A percentile compares a stretch with the other conserved stretches of the same genome.
These are phyloP conservation scores for Paraplagusia blochii DNA, from an alignment of 2,113 vertebrate genomes.

Conservation along the genomic window DNA sequence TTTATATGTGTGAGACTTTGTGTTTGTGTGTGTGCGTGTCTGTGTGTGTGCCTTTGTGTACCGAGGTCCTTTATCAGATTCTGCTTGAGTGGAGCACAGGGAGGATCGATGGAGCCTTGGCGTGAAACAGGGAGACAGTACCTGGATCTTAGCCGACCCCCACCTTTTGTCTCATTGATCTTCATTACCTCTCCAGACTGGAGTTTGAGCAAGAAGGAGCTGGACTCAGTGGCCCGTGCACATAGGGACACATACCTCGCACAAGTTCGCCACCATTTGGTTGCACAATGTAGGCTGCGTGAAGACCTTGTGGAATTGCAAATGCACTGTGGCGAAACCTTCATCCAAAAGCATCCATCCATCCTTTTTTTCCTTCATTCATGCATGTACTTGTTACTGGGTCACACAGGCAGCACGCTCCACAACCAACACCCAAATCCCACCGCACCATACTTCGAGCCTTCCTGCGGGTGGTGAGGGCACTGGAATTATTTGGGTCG, in stretches of 20 bases:
- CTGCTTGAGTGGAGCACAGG: conserved; percentile 63
- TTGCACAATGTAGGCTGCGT: conserved; percentile 7
- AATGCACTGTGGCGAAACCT: too few species aligned
- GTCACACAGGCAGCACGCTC: too few species aligned
- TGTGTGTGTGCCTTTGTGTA: conserved; percentile 18
- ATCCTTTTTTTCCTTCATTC: too few species aligned
- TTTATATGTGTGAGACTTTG: not conserved
- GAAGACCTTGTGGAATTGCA: not conserved
- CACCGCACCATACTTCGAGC: too few species aligned
- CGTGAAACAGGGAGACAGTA: conserved; percentile 72
- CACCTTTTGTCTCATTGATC: conserved; percentile 76
- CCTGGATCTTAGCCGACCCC: conserved; percentile 70
- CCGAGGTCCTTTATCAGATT: conserved; percentile 72
- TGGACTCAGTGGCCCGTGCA: conserved; percentile 40
- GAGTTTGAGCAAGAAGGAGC: conserved; percentile 45
- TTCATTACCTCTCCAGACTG: conserved; percentile 72
- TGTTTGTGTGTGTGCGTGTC: conserved; percentile 6
- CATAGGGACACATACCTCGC: conserved; percentile 24
- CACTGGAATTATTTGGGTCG: too few species aligned
- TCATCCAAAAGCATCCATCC: too few species aligned
- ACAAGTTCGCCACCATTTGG: not conserved
- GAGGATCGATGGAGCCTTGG: conserved; percentile 76
- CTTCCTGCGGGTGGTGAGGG: too few species aligned
- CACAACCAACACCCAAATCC: too few species aligned
- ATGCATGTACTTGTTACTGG: too few species aligned